Base-by-base conservation (phyloP, 2,888 invertebrate species). In the Stictocephala bisonia region DNA sequence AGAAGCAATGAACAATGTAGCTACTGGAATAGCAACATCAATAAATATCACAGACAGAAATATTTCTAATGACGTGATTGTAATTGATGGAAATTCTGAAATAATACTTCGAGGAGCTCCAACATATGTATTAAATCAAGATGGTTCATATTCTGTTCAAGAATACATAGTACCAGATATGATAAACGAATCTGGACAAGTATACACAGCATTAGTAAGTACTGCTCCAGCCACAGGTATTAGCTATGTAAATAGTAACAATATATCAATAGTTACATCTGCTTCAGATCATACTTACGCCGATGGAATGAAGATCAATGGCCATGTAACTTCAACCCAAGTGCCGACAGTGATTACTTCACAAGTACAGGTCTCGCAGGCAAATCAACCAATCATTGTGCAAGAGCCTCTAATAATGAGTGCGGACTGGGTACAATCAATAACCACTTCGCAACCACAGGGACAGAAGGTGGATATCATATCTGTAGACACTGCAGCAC, bases 11-110 rank as follows among this genome's bases (percentile, higher is more conserved):
- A 86, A 84, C 67, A 86, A 86, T 76, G 88, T 89, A 0, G 87
- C 87, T 0, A 86, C 86, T 50, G 87, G 87, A 0, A 86, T 90
- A 73, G 87, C 88, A 0, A 85, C 88, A 0, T 87, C 88, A 18
- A 72, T 79, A 11, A 78, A 77, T 41, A 64, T 79, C 6, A 72
- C 76, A 13, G 76, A 78, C 18, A 64, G 76, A n/a, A 73, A 76
- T 48, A 75, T 78, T 31, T 71, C 75, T 41, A 75, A 75, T 48
- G 76, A 77, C 31, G 78, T 79, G 22, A 78, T 79, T 11, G 71
- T 79, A 18, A 66, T 79, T 11, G 77, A 79, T 71, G 77, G 73
- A 50, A 76, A 75, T 60, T 74, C 76, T 4, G 76, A 77, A 56
- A 74, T 78, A 66, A 76, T 75, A 35, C 70, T 78, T 44, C 76